Evolutionary conservation across 1,140 invertebrate genomes (phyloP).

Genomic region (Lycorma delicatula): DNA sequence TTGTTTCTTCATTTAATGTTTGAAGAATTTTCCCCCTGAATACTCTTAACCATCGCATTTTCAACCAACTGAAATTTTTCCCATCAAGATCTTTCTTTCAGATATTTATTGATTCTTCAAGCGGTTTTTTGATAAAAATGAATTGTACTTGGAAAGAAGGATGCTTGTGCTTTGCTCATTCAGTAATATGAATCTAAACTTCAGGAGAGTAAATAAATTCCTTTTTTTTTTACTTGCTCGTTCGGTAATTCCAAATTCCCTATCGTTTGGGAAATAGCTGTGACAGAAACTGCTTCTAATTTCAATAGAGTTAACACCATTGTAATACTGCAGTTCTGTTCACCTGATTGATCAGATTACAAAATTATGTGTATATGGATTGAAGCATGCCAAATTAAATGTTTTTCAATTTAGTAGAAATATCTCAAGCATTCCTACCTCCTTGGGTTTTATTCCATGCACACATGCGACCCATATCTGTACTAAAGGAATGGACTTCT

Average conservation of each 20-base stretch:
- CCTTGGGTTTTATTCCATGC: too few species aligned
- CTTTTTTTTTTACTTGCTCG: slow-evolving; percentile 15
- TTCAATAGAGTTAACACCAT: slow-evolving; percentile 22
- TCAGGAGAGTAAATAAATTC: not conserved
- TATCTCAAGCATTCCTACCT: too few species aligned
- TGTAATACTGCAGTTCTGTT: slow-evolving; percentile 22
- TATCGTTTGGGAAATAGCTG: slow-evolving; percentile 19
- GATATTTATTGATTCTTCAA: not conserved
- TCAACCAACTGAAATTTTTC: not conserved
- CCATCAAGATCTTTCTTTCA: not conserved
- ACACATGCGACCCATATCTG: too few species aligned
- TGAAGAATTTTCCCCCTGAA: not conserved
- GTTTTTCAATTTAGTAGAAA: slow-evolving; percentile 7
- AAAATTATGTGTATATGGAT: slow-evolving; percentile 21
- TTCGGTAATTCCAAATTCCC: slow-evolving; percentile 18
- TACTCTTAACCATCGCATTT: not conserved
- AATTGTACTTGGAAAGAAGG: not conserved
- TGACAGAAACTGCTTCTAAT: slow-evolving; percentile 20
- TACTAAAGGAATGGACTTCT: too few species aligned
- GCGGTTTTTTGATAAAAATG: not conserved
- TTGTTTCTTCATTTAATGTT: too few species aligned
- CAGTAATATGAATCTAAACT: not conserved
- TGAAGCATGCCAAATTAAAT: slow-evolving; percentile 21
- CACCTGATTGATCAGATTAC: slow-evolving; percentile 18
- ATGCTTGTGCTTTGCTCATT: not conserved